A percentile compares a stretch with the other conserved stretches of the same genome.
Evolutionary conservation across 2,888 invertebrate species (phyloP).

Genomic region (Oscheius sp.): DNA sequence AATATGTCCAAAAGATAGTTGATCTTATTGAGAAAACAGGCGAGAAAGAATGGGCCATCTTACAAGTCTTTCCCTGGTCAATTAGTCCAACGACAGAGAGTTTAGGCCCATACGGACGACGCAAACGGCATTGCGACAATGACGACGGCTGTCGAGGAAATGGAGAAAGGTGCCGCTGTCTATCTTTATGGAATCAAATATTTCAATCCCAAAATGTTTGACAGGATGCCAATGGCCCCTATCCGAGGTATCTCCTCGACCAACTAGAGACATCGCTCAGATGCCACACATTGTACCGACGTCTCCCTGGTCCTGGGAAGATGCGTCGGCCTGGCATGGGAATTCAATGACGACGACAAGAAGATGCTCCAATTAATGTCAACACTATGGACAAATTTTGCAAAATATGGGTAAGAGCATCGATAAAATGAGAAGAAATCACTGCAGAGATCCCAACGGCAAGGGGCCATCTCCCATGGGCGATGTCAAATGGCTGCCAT

Average conservation of each 20-base stretch:
- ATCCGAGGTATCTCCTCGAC: constrained; percentile 3
- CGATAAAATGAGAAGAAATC: not conserved
- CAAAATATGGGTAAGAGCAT: constrained; percentile 31
- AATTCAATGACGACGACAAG: constrained; percentile 26
- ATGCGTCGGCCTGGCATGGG: constrained; percentile 47
- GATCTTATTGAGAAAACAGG: no score
- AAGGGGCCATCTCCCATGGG: no score
- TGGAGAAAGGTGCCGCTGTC: constrained; percentile 1
- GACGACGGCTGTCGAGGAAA: not conserved
- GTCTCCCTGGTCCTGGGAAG: constrained; percentile 65
- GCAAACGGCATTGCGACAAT: constrained; percentile 1
- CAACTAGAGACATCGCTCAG: constrained; percentile 33
- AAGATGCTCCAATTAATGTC: constrained; percentile 6
- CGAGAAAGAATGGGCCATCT: not conserved
- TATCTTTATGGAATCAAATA: constrained; percentile 39
- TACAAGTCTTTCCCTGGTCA: not conserved
- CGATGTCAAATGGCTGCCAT: not conserved
- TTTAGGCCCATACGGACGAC: constrained; percentile 5
- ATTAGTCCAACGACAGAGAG: not conserved
- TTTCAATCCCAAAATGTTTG: constrained; percentile 36
- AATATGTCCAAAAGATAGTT: not conserved
- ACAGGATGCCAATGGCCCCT: constrained; percentile 14
- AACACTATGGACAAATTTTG: constrained; percentile 31
- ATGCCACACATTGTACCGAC: constrained; percentile 60
- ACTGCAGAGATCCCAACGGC: constrained; percentile 4